Conservation (phyloP, 2,888 invertebrate species). For the Frankliniella fusca region DNA sequence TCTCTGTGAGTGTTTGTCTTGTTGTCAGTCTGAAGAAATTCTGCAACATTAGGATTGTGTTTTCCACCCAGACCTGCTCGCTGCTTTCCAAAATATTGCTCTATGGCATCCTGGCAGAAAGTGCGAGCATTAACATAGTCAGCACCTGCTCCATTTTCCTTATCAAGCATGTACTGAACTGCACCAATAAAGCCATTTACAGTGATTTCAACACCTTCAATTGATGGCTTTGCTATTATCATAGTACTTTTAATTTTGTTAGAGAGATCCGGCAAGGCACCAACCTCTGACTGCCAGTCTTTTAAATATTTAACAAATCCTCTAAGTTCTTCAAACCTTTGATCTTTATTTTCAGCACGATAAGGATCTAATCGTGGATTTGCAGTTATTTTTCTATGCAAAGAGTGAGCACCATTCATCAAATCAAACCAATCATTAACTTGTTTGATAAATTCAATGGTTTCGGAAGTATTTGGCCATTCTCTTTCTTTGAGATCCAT, state of each 20-base stretch:
- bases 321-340: not conserved
- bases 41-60: not conserved
- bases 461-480: not conserved
- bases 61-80: not conserved
- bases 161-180: not conserved
- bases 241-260: not conserved
- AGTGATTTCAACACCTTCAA: constrained; percentile 4
- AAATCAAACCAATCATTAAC: not conserved
- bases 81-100: not conserved
- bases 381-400: not conserved
- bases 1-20: not conserved
- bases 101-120: not conserved
- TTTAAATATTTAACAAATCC: not conserved
- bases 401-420: not conserved
- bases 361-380: not conserved
- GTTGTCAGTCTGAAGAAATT: not conserved
- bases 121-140: not conserved
- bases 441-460: not conserved
- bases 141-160: not conserved
- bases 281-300: not conserved
- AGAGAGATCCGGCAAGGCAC: not conserved
- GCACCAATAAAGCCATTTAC: not conserved
- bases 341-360: not conserved
- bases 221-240: not conserved
- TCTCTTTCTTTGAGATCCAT: not conserved